These are phyloP conservation scores for Paramuricea clavata DNA, from an alignment of 92 coral and sea anemone species.

Conservation along the genomic window DNA sequence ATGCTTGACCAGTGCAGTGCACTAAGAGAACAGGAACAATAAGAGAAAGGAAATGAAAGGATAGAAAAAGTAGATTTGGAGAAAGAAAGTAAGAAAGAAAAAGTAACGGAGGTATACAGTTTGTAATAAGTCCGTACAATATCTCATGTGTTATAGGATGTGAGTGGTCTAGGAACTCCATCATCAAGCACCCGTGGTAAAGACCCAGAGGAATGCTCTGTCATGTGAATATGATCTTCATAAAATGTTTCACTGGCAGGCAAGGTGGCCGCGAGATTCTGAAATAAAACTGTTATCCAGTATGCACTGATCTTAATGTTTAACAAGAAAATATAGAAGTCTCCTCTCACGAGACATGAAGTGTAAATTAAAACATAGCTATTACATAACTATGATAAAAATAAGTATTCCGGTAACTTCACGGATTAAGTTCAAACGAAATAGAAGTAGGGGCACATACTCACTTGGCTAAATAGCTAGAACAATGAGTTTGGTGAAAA, in stretches of 20 bases:
- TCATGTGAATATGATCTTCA: conserved; percentile 1
- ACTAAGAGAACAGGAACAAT: too few species aligned
- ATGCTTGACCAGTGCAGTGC: too few species aligned
- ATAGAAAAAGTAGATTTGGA: too few species aligned
- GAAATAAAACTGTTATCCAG: neutral
- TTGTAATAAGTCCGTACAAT: too few species aligned
- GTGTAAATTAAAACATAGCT: too few species aligned
- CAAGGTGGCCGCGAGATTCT: neutral
- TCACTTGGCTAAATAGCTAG: neutral
- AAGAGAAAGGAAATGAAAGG: too few species aligned
- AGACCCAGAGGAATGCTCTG: conserved; percentile 3
- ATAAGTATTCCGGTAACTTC: too few species aligned
- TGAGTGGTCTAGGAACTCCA: conserved; percentile 19
- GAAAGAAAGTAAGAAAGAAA: too few species aligned
- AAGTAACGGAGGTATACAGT: too few species aligned
- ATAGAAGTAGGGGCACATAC: neutral
- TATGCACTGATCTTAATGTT: neutral
- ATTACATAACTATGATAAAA: too few species aligned
- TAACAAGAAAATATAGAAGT: neutral
- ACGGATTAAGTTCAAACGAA: neutral
- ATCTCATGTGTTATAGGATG: conserved; percentile 14
- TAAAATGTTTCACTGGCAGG: neutral
- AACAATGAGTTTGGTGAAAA: neutral
- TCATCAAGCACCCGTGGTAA: neutral
- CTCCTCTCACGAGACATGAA: neutral